A percentile compares a stretch with the other conserved stretches of the same genome.
Evolutionary conservation across 2,797 vertebrate species (phyloP).

Genomic region (Neopelma chrysocephalum): DNA sequence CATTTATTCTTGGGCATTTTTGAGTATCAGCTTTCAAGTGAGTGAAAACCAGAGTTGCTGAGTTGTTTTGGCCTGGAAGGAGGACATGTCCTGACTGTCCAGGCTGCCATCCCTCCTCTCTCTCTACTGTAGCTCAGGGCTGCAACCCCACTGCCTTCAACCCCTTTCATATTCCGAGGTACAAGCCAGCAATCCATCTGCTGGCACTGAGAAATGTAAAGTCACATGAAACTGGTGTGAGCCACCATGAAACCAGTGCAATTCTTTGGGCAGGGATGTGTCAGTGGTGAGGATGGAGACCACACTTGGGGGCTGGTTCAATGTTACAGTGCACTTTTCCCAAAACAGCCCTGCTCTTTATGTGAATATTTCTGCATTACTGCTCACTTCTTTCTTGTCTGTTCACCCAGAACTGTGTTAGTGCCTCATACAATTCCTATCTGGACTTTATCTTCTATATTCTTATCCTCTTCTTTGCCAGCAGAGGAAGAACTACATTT

Average conservation of each 20-base stretch:
- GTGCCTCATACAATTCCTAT: background rate
- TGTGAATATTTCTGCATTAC: background rate
- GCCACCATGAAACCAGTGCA: background rate
- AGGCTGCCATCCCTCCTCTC: background rate
- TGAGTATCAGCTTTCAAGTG: background rate
- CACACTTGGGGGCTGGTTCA: background rate
- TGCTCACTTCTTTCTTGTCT: background rate
- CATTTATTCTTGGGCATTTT: background rate
- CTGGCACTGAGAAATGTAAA: background rate
- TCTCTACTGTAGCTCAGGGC: background rate
- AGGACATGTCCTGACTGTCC: fast-evolving
- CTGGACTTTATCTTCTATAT: background rate
- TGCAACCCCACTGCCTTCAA: background rate
- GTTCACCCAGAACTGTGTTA: background rate
- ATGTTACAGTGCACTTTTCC: background rate
- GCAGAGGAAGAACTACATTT: background rate
- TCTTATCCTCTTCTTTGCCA: background rate
- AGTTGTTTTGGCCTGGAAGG: background rate
- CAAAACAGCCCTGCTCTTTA: background rate
- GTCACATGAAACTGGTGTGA: background rate
- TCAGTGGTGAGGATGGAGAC: background rate
- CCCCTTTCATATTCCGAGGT: background rate
- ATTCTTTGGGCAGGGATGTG: background rate
- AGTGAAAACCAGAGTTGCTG: background rate
- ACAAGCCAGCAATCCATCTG: background rate